Conservation (phyloP, 2,797 vertebrate genomes). For the Macropus fuliginosus region DNA sequence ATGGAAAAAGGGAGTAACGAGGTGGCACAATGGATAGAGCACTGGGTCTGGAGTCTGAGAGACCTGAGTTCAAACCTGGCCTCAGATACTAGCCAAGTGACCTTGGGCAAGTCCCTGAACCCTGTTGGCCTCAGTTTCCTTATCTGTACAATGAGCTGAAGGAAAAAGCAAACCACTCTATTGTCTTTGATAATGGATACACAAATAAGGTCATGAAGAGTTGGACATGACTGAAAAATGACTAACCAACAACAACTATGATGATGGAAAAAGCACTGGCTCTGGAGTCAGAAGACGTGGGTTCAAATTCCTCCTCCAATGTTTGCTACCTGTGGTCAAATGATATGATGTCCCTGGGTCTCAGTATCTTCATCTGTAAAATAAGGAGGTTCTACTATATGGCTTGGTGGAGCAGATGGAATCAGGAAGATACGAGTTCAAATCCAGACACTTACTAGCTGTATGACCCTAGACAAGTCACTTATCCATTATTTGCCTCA, state of each 20-base stretch:
- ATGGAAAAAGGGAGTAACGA: background rate
- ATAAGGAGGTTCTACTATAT: background rate
- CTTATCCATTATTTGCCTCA: background rate
- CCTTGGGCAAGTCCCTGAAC: background rate
- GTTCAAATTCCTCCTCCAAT: background rate
- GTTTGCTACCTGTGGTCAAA: background rate
- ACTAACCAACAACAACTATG: background rate
- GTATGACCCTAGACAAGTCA: background rate
- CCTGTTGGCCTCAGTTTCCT: background rate
- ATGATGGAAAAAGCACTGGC: background rate
- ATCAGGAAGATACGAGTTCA: background rate
- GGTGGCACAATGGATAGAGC: background rate
- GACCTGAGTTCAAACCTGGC: background rate
- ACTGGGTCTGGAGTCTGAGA: background rate
- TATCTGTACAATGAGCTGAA: background rate
- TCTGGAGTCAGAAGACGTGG: background rate
- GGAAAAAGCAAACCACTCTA: background rate
- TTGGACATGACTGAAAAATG: background rate
- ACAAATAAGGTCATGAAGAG: background rate
- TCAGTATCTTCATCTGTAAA: background rate
- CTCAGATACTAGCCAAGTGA: background rate
- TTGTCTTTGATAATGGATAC: background rate
- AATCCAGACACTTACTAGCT: background rate
- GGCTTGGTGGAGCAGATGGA: background rate
- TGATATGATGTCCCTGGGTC: background rate